A percentile compares a stretch with the other conserved stretches of the same genome.
Conservation (phyloP, 2,113 vertebrate genomes). For the Carassius auratus region DNA sequence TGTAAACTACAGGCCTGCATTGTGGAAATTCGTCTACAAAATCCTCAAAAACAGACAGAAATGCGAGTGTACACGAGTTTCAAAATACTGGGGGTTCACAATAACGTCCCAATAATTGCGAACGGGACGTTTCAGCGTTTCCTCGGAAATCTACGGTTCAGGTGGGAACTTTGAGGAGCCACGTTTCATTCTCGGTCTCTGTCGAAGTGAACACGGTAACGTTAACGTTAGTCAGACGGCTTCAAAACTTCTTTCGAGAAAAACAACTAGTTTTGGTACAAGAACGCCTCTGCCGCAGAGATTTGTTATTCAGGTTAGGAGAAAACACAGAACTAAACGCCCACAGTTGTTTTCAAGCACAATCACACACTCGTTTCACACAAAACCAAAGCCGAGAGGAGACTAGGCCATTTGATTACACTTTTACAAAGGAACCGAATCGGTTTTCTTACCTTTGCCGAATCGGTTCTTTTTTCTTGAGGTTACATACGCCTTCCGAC, state of each 20-base stretch:
- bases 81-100: not conserved
- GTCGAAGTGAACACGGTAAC: not conserved
- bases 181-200: slow-evolving; percentile 47
- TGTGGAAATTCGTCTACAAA: not conserved
- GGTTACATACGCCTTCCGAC: slow-evolving; percentile 71
- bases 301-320: not conserved
- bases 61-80: not conserved
- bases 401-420: slow-evolving; percentile 34
- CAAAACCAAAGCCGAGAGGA: not conserved
- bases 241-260: slow-evolving; percentile 2
- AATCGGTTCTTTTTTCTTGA: slow-evolving; percentile 59
- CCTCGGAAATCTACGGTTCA: not conserved
- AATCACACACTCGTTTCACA: not conserved
- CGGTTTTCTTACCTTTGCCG: slow-evolving; percentile 46
- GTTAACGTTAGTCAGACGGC: not conserved
- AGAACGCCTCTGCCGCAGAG: not conserved
- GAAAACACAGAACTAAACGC: not conserved
- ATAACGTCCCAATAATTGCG: not conserved
- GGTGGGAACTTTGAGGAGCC: slow-evolving; percentile 43
- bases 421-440: not conserved
- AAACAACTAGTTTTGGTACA: not conserved
- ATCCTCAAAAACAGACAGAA: not conserved
- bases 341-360: not conserved
- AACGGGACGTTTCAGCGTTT: not conserved
- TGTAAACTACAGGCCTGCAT: slow-evolving; percentile 12